Percentiles rank a stretch among this genome's conserved stretches.
Evolutionary conservation across 2,797 vertebrate species (phyloP).

Genomic region (Pseudochirops corinnae): DNA sequence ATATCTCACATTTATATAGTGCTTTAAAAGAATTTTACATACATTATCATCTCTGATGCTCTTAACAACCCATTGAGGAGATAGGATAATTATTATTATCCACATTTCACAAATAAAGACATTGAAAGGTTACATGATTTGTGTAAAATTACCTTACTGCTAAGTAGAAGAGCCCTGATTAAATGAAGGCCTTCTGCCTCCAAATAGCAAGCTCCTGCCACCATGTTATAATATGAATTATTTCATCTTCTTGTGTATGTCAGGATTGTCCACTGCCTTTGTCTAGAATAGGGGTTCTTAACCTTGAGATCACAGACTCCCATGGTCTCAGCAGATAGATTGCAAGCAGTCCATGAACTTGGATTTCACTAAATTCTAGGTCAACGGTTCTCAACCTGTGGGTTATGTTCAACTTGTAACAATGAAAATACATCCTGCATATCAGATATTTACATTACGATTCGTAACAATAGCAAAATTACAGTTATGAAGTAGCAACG

Average conservation of each 20-base stretch:
- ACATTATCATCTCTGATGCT: neutral
- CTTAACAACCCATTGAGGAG: neutral
- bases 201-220: neutral
- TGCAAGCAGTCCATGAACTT: neutral
- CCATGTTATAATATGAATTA: neutral
- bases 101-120: slow-evolving; percentile 26
- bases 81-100: neutral
- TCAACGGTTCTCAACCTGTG: no score
- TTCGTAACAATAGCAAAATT: no score
- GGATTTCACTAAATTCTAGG: neutral
- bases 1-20: neutral
- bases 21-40: neutral
- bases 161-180: neutral
- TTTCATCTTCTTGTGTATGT: slow-evolving; percentile 23
- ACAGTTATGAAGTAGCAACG: no score
- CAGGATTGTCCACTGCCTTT: slow-evolving; percentile 11
- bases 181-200: neutral
- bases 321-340: neutral
- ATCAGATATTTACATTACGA: no score
- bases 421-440: no score
- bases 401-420: no score
- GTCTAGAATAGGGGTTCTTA: neutral
- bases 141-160: neutral
- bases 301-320: neutral
- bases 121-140: neutral